A percentile compares a stretch with the other conserved stretches of the same genome.
Evolutionary conservation across 2,888 invertebrate genomes (phyloP).

Genomic region (Drosophila anomalata): DNA sequence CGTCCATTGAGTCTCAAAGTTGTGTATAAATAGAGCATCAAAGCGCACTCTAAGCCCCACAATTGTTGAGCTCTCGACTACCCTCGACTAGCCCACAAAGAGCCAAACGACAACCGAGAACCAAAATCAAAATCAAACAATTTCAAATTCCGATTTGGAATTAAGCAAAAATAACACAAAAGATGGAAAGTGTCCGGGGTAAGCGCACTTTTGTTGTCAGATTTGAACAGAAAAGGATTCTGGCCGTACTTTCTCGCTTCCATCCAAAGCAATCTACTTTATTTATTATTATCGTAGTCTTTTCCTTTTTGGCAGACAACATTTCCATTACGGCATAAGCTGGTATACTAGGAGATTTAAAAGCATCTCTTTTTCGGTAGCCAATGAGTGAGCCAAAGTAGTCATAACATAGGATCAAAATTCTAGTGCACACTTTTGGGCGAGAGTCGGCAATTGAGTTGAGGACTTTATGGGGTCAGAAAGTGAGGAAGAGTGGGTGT

Average conservation of each 20-base stretch:
- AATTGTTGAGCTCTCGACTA: not conserved
- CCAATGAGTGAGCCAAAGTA: too few species aligned
- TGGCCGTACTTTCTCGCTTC: not conserved
- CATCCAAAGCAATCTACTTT: not conserved
- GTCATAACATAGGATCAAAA: too few species aligned
- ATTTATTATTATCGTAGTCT: too few species aligned
- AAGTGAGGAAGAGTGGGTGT: too few species aligned
- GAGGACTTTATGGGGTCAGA: not conserved
- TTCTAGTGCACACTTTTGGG: too few species aligned
- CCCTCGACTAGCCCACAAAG: not conserved
- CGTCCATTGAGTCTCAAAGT: not conserved
- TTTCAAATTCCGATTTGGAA: not conserved
- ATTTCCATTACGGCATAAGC: too few species aligned
- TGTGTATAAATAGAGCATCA: not conserved
- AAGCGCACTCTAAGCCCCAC: not conserved
- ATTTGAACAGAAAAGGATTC: not conserved
- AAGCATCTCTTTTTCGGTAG: too few species aligned
- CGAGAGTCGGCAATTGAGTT: not conserved
- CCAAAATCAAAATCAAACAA: constrained; percentile 8
- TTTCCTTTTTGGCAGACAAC: too few species aligned
- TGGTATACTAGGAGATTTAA: too few species aligned
- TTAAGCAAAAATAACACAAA: constrained; percentile 3
- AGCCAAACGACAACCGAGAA: not conserved
- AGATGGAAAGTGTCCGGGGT: not conserved
- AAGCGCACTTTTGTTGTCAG: not conserved